Evolutionary conservation across 1,140 invertebrate species (phyloP).

Genomic region (Drosophila tsacasi): DNA sequence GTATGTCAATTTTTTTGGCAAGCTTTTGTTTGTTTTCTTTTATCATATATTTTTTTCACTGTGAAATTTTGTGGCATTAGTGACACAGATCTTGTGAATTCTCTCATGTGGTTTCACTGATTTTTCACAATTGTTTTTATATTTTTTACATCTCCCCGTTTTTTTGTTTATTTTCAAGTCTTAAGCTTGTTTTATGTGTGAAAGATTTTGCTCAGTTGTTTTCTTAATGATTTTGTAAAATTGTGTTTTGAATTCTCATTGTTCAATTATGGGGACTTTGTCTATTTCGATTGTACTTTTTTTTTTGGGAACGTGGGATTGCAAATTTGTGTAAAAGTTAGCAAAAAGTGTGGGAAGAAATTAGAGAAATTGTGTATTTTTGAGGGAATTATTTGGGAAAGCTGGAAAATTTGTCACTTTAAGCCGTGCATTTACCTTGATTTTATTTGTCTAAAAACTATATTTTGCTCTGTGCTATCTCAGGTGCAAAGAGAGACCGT

Average conservation of each 20-base stretch:
- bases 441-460: conserved; percentile 26
- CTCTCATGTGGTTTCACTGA: conserved; percentile 13
- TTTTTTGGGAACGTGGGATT: conserved; percentile 70
- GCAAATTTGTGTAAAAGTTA: conserved; percentile 24
- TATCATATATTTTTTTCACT: conserved; percentile 33
- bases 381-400: neutral
- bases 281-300: conserved; percentile 19
- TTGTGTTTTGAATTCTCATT: conserved; percentile 49
- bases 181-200: conserved; percentile 35
- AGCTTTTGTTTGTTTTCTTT: conserved; percentile 26
- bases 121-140: conserved; percentile 39
- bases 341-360: conserved; percentile 37
- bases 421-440: conserved; percentile 10
- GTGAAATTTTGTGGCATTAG: conserved; percentile 24
- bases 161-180: conserved; percentile 31
- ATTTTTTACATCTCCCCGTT: neutral
- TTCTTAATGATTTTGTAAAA: conserved; percentile 71
- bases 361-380: neutral
- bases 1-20: conserved; percentile 36
- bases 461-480: conserved; percentile 23
- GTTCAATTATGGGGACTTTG: conserved; percentile 55
- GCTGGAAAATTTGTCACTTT: neutral
- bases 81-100: conserved; percentile 29
- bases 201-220: conserved; percentile 50
- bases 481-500: conserved; percentile 20